These are phyloP conservation scores for Tachina fera DNA, from an alignment of 2,888 invertebrate species.

Conservation along the genomic window DNA sequence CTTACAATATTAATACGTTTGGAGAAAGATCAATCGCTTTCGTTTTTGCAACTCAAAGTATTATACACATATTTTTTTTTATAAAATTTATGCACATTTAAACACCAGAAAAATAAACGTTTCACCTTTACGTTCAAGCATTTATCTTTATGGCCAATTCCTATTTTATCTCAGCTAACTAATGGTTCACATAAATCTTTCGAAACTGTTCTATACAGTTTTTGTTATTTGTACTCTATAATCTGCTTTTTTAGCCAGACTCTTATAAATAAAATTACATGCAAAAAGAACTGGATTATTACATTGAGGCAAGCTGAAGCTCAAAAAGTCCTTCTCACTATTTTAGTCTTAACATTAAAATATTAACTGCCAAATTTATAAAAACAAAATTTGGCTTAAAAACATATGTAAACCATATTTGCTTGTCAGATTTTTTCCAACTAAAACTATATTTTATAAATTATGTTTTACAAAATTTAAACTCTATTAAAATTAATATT, in stretches of 20 bases:
- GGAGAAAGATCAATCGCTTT: neutral
- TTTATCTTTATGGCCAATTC: neutral
- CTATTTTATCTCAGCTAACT: constrained; percentile 18
- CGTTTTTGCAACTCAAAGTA: neutral
- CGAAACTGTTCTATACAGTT: constrained; percentile 24
- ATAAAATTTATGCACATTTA: constrained; percentile 31
- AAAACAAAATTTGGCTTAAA: too few relatives aligned
- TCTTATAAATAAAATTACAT: constrained; percentile 42
- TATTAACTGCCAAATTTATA: too few relatives aligned
- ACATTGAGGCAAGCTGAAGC: constrained; percentile 4
- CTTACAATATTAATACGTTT: too few relatives aligned
- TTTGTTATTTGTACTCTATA: constrained; percentile 17
- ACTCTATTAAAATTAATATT: too few relatives aligned
- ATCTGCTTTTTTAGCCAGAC: constrained; percentile 25
- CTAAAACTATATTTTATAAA: too few relatives aligned
- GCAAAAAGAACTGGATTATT: constrained; percentile 49
- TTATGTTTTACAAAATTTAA: too few relatives aligned
- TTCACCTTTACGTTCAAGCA: neutral
- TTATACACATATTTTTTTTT: neutral
- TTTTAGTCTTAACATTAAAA: neutral
- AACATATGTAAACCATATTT: too few relatives aligned
- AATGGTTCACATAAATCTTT: constrained; percentile 60
- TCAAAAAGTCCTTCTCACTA: neutral
- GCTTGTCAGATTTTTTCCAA: too few relatives aligned
- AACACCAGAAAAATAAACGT: constrained; percentile 22